Base-by-base conservation (phyloP, 2,888 invertebrate genomes). In the Stramonita haemastoma region DNA sequence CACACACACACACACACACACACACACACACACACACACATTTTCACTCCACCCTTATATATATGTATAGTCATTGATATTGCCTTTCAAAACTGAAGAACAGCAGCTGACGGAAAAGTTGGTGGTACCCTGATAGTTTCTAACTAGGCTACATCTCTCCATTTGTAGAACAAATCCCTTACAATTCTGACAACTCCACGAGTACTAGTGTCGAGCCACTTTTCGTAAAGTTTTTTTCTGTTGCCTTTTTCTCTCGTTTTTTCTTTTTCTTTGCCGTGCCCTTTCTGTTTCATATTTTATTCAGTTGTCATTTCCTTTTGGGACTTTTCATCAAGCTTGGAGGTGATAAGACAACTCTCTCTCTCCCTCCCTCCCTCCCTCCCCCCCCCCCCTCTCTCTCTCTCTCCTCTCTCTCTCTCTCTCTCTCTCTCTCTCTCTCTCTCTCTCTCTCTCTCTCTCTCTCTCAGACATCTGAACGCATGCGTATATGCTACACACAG, bases 21-120 rank as follows among this genome's bases (percentile, higher is more conserved):
- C 46, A 85, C 73, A 73, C 73, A 73, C 73, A 73, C 73, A 73
- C 73, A 73, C 73, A 73, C 73, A 73, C 73, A 73, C 73, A 73
- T 26, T 8, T 0, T 8, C 26, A 26, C 26, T 22, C 66, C n/a
- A n/a, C n/a, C n/a, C n/a, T n/a, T n/a, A 46, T 46, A 46, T 46
- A 46, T 46, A 46, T 46, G 8, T 46, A 46, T 46, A 46, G n/a
- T 46, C 46, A 46, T 46, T 46, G 8, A 46, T 46, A 46, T 46
- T 46, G 46, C 8, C 46, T 46, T 46, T 46, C 46, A 46, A 46
- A 46, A 46, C 46, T 46, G 8, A 2, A 2, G 46, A 46, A 46
- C 4, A 46, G 46, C 46, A 46, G 46, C 46, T 46, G 46, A 46
- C 46, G 8, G 46, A 5, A 46, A 46, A 8, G 46, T 8, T 46